Base-by-base conservation (phyloP, 64 coral and sea anemone genomes). In the Hydrozoanthus tunicans region DNA sequence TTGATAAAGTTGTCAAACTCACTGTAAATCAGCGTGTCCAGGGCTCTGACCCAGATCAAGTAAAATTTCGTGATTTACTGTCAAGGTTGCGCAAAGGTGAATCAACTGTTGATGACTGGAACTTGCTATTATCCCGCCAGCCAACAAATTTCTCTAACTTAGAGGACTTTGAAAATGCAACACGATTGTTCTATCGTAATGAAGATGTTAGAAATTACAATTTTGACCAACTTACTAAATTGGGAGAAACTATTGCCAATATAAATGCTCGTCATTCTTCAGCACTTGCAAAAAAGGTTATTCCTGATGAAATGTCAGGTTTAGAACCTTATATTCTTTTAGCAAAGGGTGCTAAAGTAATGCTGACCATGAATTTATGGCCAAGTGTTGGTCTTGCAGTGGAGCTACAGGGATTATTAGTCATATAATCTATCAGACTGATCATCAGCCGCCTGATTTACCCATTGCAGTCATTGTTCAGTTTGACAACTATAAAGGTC, bases 71-170 rank as follows among this genome's bases (percentile, higher is more conserved):
- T 67, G 80, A 82, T 67, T 66, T 66, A 67, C 80, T 82, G 23
- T 66, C 61, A 66, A 3, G 59, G 59, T 64, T 82, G 80, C 59
- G 80, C 80, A 82, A 82, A 82, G 59, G 80, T 66, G 61, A 82
- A 82, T 82, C 80, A 82, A 82, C 27, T 66, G 25, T 82, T 82
- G 80, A 82, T 82, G 59, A 82, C 80, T 82, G 80, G 80, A 82
- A 82, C 61, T 54, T 82, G 61, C 61, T 82, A 82, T 82, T 65
- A 82, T 67, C 80, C 80, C 80, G 61, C 26, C 80, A 82, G 80
- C 80, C 80, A 82, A 66, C 27, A 53, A 65, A 66, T 54, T 7
- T 82, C 60, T 82, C 80, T 82, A 82, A 64, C 80, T 65, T 82
- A 65, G 80, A 82, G 60, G 60, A 64, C 60, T 82, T 82, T 82